phyloP scores from a whole-genome alignment of 1,140 invertebrate species.

The Apis mellifera region Amel_HAv3.1 CM009939.2:6109501-6110000 shows the following conservation, averaged over 20 bases:
- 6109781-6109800: background rate
- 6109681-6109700: slow-evolving; percentile 27
- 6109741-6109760: background rate
- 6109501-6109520: too few species aligned
- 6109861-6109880: background rate
- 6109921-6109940: too few species aligned
- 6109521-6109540: too few species aligned
- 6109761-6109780: background rate
- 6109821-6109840: background rate
- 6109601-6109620: background rate
- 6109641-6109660: background rate
- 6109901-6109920: too few species aligned
- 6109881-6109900: too few species aligned
- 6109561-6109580: too few species aligned
- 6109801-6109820: background rate
- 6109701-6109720: slow-evolving; percentile 43
- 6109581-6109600: background rate
- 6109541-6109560: too few species aligned
- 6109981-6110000: too few species aligned
- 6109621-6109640: background rate
- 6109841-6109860: background rate
- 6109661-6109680: slow-evolving; percentile 7
- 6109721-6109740: slow-evolving; percentile 44
- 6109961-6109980: too few species aligned
- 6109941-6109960: too few species aligned